Conservation (phyloP, 2,797 vertebrate genomes). For the Austrolebias charrua region DNA sequence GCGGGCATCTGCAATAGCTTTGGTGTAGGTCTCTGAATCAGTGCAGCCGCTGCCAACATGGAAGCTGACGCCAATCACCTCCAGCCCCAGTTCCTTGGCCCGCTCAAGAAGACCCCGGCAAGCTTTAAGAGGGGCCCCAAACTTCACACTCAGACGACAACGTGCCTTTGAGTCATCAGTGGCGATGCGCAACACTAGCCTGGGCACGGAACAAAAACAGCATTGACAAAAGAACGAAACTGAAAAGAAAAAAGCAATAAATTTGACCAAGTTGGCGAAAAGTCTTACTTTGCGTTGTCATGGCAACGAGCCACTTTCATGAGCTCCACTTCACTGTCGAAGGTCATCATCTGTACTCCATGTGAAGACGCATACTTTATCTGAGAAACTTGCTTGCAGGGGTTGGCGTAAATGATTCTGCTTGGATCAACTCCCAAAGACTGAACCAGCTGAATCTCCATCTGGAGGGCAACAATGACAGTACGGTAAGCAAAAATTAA, state of each 20-base stretch:
- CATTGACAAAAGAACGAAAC: neutral
- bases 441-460: constrained; percentile 93
- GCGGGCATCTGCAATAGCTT: constrained; percentile 93
- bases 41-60: constrained; percentile 97
- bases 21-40: constrained; percentile 87
- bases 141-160: constrained; percentile 94
- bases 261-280: neutral
- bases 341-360: constrained; percentile 98
- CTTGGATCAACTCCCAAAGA: constrained; percentile 89
- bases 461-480: constrained; percentile 75
- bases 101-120: constrained; percentile 90
- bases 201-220: constrained; percentile 48
- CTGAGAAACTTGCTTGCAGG: constrained; percentile 97
- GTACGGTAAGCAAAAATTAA: constrained; percentile 20
- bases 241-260: neutral
- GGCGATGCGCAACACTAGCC: constrained; percentile 93
- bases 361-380: constrained; percentile 94
- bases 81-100: constrained; percentile 88
- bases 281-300: constrained; percentile 92
- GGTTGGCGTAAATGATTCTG: constrained; percentile 97
- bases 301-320: constrained; percentile 94
- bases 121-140: constrained; percentile 90
- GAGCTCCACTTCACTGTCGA: constrained; percentile 95
- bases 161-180: constrained; percentile 96
- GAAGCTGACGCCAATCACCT: constrained; percentile 95